Conservation (phyloP, 2,113 vertebrate species). For the Thalassarche chlororhynchos region DNA sequence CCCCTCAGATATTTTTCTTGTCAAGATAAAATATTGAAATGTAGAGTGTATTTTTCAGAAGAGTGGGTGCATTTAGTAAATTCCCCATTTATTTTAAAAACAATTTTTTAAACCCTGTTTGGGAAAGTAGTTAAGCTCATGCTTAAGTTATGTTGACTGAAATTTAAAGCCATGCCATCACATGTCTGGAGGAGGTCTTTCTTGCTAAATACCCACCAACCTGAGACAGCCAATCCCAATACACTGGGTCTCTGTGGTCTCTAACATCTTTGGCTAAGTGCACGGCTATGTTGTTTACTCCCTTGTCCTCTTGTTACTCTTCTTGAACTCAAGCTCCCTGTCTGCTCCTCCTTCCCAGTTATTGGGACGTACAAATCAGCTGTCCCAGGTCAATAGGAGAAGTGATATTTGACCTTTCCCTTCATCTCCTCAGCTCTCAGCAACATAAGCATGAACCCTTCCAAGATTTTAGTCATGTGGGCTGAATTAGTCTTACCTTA, state of each 20-base stretch:
- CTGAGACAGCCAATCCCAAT: neutral
- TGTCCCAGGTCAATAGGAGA: neutral
- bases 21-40: slow-evolving; percentile 24
- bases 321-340: neutral
- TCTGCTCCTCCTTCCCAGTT: neutral
- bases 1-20: neutral
- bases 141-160: neutral
- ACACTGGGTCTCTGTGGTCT: neutral
- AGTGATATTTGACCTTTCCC: neutral
- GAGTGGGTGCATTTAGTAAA: neutral
- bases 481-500: neutral
- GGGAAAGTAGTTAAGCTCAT: neutral
- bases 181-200: neutral
- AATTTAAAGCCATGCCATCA: neutral
- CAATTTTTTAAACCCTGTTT: neutral
- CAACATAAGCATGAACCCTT: neutral
- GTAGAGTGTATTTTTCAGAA: neutral
- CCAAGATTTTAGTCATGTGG: neutral
- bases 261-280: neutral
- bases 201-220: neutral
- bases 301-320: neutral
- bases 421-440: neutral
- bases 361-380: neutral
- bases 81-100: slow-evolving; percentile 7
- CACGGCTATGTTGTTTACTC: neutral